Percentiles rank a stretch among this genome's conserved stretches.
Conservation (phyloP, 1,140 invertebrate genomes). For the Drosophila novamexicana region DNA sequence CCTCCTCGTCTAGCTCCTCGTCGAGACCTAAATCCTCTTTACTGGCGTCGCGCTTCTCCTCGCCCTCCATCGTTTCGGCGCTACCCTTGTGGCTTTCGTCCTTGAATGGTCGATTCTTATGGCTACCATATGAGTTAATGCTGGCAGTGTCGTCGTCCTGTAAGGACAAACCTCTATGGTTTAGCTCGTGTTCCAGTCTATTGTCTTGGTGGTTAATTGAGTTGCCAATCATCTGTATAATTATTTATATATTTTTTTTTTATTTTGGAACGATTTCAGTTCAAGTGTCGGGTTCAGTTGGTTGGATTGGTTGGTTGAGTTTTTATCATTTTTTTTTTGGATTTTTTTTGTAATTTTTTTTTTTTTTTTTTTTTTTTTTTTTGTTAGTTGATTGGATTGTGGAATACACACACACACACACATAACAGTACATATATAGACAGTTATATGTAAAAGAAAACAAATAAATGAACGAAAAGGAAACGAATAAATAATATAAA, state of each 20-base stretch:
- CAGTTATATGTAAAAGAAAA: conserved; percentile 76
- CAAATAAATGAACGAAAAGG: conserved; percentile 72
- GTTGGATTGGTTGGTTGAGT: conserved; percentile 65
- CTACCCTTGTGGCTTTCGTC: conserved; percentile 95
- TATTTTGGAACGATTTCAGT: conserved; percentile 63
- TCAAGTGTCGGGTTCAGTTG: conserved; percentile 73
- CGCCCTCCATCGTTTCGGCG: conserved; percentile 91
- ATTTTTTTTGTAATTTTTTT: conserved; percentile 7
- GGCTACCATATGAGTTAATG: conserved; percentile 96
- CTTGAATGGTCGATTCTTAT: conserved; percentile 94
- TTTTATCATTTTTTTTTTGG: conserved; percentile 35
- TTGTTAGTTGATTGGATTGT: conserved; percentile 68
- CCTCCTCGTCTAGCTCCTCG: conserved; percentile 85
- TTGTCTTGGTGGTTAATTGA: conserved; percentile 91
- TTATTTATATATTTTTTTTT: conserved; percentile 59
- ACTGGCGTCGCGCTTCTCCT: conserved; percentile 95
- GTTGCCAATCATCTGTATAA: conserved; percentile 86
- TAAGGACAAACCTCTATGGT: conserved; percentile 88
- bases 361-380: conserved; percentile 37
- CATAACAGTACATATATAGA: conserved; percentile 75
- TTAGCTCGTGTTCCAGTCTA: conserved; percentile 90
- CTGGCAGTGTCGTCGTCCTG: conserved; percentile 90
- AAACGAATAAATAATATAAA: conserved; percentile 75
- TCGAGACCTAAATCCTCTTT: conserved; percentile 90
- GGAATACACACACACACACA: conserved; percentile 68